Evolutionary conservation across 2,888 invertebrate genomes (phyloP).

Genomic region (Parnassius glacialis): DNA sequence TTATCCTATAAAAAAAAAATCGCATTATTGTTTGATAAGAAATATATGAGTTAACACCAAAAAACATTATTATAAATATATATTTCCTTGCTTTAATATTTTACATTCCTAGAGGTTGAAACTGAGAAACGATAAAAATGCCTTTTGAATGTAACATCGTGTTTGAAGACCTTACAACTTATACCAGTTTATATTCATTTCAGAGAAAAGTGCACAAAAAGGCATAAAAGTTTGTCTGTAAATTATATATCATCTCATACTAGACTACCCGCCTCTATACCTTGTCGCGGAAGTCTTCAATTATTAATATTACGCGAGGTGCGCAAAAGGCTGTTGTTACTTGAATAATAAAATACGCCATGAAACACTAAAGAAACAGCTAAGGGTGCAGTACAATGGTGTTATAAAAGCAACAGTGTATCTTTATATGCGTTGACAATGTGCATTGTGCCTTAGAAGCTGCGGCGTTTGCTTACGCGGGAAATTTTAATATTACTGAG

Average conservation of each 20-base stretch:
- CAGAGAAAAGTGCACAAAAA: constrained; percentile 4
- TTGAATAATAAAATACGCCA: constrained; percentile 76
- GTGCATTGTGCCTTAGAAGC: constrained; percentile 67
- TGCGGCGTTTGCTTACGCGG: constrained; percentile 32
- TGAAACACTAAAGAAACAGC: constrained; percentile 69
- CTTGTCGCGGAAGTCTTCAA: constrained; percentile 67
- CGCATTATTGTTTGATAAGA: no score
- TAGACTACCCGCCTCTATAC: constrained; percentile 44
- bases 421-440: constrained; percentile 75
- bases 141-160: background rate
- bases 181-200: background rate
- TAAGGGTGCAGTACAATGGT: constrained; percentile 70
- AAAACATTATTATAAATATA: no score
- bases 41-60: no score
- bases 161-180: background rate
- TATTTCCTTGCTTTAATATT: no score
- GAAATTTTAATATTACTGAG: constrained; percentile 49
- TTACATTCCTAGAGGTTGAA: no score
- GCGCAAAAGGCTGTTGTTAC: constrained; percentile 66
- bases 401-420: constrained; percentile 75
- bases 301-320: constrained; percentile 71
- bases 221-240: constrained; percentile 29
- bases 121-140: no score
- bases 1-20: no score
- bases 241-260: constrained; percentile 43